Evolutionary conservation across 2,797 vertebrate species (phyloP).

Genomic region (Silurus aristotelis): DNA sequence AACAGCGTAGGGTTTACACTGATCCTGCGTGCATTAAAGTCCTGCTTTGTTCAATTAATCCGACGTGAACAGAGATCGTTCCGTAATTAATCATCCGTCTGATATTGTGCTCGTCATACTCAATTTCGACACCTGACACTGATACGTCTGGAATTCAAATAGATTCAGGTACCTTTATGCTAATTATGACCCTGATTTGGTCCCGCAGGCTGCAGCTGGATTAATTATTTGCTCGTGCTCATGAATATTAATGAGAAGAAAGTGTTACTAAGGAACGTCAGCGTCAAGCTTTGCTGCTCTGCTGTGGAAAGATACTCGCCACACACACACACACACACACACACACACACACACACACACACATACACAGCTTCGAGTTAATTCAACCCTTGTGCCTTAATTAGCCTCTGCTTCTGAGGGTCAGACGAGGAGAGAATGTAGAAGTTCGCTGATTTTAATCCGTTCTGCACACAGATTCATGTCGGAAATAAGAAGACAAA

Average conservation of each 20-base stretch:
- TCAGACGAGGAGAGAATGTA: background rate
- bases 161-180: background rate
- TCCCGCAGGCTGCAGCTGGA: background rate
- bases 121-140: background rate
- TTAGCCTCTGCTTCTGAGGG: conserved; percentile 15
- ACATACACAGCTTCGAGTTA: background rate
- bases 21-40: background rate
- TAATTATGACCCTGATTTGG: background rate
- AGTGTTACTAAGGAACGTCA: conserved; percentile 28
- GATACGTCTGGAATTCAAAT: background rate
- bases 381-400: conserved; percentile 12
- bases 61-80: background rate
- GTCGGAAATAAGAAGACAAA: background rate
- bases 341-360: conserved; percentile 27
- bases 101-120: background rate
- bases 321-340: conserved; percentile 32
- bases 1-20: background rate
- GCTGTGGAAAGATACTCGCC: conserved; percentile 4
- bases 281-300: background rate
- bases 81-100: background rate
- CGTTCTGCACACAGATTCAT: background rate
- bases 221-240: conserved; percentile 21
- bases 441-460: background rate
- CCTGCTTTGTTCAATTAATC: background rate
- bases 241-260: conserved; percentile 57